Evolutionary conservation across 2,113 vertebrate genomes (phyloP), one percentile per base, ranked within the genome.

Genomic region (Mirza zaza): DNA sequence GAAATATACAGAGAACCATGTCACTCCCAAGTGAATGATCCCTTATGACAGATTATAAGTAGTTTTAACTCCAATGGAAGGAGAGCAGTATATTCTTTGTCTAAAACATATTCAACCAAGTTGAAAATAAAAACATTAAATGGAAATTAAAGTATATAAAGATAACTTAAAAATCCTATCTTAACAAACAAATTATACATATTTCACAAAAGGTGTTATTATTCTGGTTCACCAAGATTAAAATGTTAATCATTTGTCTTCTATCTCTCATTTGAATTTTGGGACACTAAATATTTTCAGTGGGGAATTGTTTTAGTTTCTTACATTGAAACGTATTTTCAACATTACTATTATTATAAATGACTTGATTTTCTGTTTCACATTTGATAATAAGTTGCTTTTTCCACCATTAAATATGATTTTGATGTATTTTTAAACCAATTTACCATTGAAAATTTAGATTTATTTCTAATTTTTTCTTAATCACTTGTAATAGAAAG

Each of bases 21-120:
- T 63, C 42, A 89, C 12, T 92, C 29, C 27, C n/a, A 91, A 89
- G 68, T 88, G 65, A 93, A 75, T 83, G 67, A 82, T 67, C 32
- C n/a, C 3, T 70, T 86, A 20, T 61, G 23, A 57, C 27, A 84
- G 71, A 91, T 88, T 48, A 87, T 90, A 82, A 77, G 82, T 96
- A 76, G 13, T 25, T 92, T 71, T 70, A 82, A 36, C 14, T 81
- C 29, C 14, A 39, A 4, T 67, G 34, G 29, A 92, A 86, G 20
- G 12, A 93, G 6, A 70, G 5, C 5, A 32, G 12, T 50, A 36
- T 77, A 52, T 76, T 93, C 48, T 68, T 50, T 76, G 18, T 76
- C 12, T 73, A 27, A 85, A 75, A 42, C 9, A 70, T 0, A 5
- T n/a, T 88, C 71, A 94, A 77, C 21, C 3, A 77, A 32, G n/a